phyloP scores from a whole-genome alignment of 1,140 invertebrate species.

The Stegodyphus dumicola region DNA sequence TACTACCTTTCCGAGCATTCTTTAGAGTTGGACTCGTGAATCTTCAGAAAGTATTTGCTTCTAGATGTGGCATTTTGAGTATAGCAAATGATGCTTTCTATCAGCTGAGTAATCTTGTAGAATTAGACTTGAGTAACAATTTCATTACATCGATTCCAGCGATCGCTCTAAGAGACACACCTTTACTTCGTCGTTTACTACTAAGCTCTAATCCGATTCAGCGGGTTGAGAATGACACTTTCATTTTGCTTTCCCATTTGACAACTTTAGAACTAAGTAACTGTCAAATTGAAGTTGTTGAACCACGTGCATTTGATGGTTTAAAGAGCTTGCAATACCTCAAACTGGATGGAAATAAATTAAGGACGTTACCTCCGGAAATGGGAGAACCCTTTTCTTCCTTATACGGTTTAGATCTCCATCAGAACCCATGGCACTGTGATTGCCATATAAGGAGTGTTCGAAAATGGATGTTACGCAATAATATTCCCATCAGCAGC shows the following conservation, averaged over 20 bases:
- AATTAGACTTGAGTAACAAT: slow-evolving; percentile 83
- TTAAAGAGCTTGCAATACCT: slow-evolving; percentile 82
- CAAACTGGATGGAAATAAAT: slow-evolving; percentile 83
- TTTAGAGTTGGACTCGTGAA: slow-evolving; percentile 82
- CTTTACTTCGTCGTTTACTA: slow-evolving; percentile 80
- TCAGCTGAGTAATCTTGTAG: slow-evolving; percentile 70
- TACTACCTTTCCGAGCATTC: slow-evolving; percentile 83
- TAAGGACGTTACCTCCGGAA: slow-evolving; percentile 72
- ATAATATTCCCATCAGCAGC: slow-evolving; percentile 76
- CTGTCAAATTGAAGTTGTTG: slow-evolving; percentile 74
- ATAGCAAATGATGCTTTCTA: slow-evolving; percentile 76
- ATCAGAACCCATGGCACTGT: slow-evolving; percentile 90
- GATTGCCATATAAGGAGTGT: slow-evolving; percentile 83
- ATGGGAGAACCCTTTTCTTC: slow-evolving; percentile 62
- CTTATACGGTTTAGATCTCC: slow-evolving; percentile 71
- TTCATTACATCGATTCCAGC: slow-evolving; percentile 76
- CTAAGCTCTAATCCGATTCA: slow-evolving; percentile 80
- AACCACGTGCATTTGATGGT: slow-evolving; percentile 78
- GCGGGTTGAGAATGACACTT: slow-evolving; percentile 77
- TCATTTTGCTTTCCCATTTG: slow-evolving; percentile 76
- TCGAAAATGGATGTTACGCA: slow-evolving; percentile 80
- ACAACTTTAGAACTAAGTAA: slow-evolving; percentile 79
- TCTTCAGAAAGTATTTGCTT: slow-evolving; percentile 85
- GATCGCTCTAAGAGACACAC: slow-evolving; percentile 76
- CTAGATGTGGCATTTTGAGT: slow-evolving; percentile 82